Base-by-base conservation (phyloP, 1,140 invertebrate genomes). In the Caerostris extrusa region DNA sequence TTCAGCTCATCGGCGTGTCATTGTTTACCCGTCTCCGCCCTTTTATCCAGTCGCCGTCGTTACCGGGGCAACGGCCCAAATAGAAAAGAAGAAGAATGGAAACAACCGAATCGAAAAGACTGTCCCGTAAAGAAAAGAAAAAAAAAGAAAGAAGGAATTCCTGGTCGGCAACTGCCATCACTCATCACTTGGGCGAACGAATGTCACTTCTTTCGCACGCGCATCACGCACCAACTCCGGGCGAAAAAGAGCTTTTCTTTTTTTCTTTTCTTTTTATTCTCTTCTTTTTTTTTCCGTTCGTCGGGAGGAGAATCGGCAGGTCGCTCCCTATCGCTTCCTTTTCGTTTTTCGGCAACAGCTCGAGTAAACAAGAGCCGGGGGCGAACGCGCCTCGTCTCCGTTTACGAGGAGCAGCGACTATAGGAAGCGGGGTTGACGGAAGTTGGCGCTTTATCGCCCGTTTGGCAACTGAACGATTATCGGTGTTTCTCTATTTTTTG, bases 331-430 rank as follows among this genome's bases (percentile, higher is more conserved):
- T 90, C 57, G 17, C 71, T 91, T 81, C 90, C 55, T 91, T 82
- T 91, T 81, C 71, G 67, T 82, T 91, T 82, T 60, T 91, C 90
- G 67, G 90, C 90, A 91, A 91, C 90, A 91, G 90, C 90, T 91
- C 90, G 71, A 82, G 90, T 91, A 91, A 91, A 91, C 90, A 91
- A 69, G 58, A 82, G 90, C 90, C 90, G 90, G 50, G 71, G 90
- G 90, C 90, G 90, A 91, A n/a, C 19, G n/a, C 67, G 53, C 64
- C 88, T n/a, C 64, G 64, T 34, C 64, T 90, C 88, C 53, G 88
- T 77, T 90, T 90, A 90, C 88, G 88, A 90, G 56, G 55, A 6
- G 19, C 10, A 55, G 53, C 53, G 8, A 3, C 10, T 14, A 6
- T 67, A 17, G 34, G 67, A 14, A 17, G 61, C 10, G 34, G 34